Evolutionary conservation across 2,888 invertebrate genomes (phyloP).

Genomic region (Trachelus iudaicus): DNA sequence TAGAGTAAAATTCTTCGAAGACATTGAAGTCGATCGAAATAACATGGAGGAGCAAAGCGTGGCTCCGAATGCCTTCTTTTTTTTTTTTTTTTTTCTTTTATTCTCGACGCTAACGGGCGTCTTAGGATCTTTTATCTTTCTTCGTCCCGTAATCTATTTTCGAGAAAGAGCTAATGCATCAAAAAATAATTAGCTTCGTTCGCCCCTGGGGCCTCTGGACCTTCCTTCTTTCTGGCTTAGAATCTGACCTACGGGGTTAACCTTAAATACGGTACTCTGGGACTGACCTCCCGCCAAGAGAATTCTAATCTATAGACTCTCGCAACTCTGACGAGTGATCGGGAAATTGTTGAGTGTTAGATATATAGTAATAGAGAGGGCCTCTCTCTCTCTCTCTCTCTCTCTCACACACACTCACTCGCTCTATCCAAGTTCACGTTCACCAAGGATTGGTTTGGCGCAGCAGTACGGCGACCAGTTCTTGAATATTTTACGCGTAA

Average conservation of each 20-base stretch:
- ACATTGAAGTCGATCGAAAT: neutral
- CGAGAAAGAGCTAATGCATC: constrained; percentile 34
- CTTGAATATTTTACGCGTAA: constrained; percentile 64
- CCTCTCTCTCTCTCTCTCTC: too few species aligned
- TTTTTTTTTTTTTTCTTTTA: neutral
- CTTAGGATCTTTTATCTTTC: neutral
- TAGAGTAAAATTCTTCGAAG: neutral
- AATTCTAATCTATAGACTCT: constrained; percentile 1
- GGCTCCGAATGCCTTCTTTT: neutral
- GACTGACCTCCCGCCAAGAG: constrained; percentile 21
- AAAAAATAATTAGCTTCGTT: constrained; percentile 41
- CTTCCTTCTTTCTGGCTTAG: neutral
- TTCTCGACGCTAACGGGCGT: neutral
- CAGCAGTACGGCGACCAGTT: constrained; percentile 38
- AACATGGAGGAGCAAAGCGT: neutral
- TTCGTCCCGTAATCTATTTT: constrained; percentile 38
- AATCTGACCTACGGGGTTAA: neutral
- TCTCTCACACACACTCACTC: neutral
- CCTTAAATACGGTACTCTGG: constrained; percentile 10
- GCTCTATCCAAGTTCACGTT: neutral
- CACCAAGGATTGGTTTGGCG: neutral
- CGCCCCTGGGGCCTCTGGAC: constrained; percentile 23
- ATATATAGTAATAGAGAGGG: neutral
- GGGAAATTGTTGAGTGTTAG: neutral
- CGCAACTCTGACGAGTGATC: neutral